Conservation (phyloP, 2,113 vertebrate genomes). For the Peucedramus taeniatus region DNA sequence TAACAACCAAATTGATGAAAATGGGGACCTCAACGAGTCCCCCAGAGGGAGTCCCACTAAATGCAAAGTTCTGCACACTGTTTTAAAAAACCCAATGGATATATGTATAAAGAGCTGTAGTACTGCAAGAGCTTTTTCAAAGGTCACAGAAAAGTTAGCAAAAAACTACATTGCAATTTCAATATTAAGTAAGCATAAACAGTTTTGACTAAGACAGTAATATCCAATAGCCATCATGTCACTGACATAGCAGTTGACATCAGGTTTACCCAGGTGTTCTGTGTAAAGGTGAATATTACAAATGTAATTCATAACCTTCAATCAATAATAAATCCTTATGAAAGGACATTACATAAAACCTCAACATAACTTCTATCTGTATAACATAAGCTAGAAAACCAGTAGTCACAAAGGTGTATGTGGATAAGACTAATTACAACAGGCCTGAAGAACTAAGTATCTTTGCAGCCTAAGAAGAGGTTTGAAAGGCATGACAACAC, state of each 20-base stretch:
- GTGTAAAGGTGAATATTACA: neutral
- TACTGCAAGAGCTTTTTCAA: neutral
- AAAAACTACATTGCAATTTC: neutral
- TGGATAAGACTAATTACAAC: neutral
- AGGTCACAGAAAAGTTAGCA: neutral
- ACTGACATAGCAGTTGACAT: neutral
- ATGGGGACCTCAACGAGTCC: fast-evolving
- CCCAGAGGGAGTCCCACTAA: neutral
- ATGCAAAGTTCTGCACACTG: neutral
- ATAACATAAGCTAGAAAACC: neutral
- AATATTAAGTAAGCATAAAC: neutral
- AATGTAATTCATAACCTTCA: neutral
- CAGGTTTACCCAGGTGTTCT: neutral
- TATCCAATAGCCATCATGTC: neutral
- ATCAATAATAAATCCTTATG: neutral
- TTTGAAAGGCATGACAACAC: neutral
- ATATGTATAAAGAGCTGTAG: neutral
- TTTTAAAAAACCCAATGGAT: neutral
- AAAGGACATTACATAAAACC: neutral
- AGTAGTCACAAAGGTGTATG: neutral
- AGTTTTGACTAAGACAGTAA: neutral
- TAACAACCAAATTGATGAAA: neutral
- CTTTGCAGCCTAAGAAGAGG: neutral
- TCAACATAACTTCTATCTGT: neutral
- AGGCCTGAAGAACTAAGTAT: neutral